Conservation (phyloP, 2,888 invertebrate genomes). For the Pyralis farinalis region DNA sequence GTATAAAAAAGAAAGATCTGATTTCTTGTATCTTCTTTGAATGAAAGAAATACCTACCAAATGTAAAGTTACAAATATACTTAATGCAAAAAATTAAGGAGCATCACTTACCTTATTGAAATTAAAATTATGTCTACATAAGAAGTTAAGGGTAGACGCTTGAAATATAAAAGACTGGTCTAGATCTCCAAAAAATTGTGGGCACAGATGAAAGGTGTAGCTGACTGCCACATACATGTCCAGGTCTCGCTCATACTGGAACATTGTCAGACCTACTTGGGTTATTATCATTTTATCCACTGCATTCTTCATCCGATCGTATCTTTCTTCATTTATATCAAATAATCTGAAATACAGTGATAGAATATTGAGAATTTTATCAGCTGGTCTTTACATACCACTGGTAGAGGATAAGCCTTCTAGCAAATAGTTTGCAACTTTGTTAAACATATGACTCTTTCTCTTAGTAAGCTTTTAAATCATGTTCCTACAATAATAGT, state of each 20-base stretch:
- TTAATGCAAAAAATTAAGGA: no score
- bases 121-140: slow-evolving; percentile 83
- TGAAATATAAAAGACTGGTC: slow-evolving; percentile 83
- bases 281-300: slow-evolving; percentile 79
- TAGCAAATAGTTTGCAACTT: no score
- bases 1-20: no score
- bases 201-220: slow-evolving; percentile 86
- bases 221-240: slow-evolving; percentile 82
- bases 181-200: slow-evolving; percentile 82
- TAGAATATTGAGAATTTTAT: neutral
- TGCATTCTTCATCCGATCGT: slow-evolving; percentile 53
- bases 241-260: slow-evolving; percentile 77
- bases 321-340: slow-evolving; percentile 61
- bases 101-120: slow-evolving; percentile 87
- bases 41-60: no score
- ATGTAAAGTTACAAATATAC: no score
- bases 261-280: slow-evolving; percentile 86
- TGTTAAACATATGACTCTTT: no score
- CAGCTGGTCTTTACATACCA: no score
- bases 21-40: no score
- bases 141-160: slow-evolving; percentile 83
- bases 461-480: no score
- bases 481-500: no score
- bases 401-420: no score
- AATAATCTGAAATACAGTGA: slow-evolving; percentile 51